Percentiles rank a stretch among this genome's conserved stretches.
Evolutionary conservation across 2,888 invertebrate species (phyloP).

Genomic region (Calephelis perditalis): DNA sequence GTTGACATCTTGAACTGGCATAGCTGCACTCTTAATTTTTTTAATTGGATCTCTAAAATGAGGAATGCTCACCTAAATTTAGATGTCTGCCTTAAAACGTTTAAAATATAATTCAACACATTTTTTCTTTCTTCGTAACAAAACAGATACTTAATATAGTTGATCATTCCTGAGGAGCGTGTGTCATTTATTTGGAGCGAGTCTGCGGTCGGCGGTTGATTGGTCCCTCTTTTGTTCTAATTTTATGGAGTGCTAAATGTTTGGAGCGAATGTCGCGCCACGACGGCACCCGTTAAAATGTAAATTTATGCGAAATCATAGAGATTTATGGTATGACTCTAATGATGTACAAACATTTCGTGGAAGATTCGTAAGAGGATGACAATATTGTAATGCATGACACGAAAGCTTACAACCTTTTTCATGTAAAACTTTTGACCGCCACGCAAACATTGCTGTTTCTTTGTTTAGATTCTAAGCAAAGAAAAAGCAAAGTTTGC

Average conservation of each 20-base stretch:
- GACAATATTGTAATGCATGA: constrained; percentile 7
- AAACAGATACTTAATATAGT: constrained; percentile 10
- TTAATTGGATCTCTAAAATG: too few species aligned
- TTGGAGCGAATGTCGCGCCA: constrained; percentile 34
- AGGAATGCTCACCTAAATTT: too few species aligned
- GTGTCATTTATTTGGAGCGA: constrained; percentile 17
- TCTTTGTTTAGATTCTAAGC: too few species aligned
- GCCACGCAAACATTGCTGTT: too few species aligned
- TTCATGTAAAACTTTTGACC: not conserved
- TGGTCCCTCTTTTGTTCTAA: constrained; percentile 53
- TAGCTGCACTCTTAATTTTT: too few species aligned
- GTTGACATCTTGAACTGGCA: too few species aligned
- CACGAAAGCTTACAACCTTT: constrained; percentile 4
- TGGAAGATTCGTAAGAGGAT: constrained; percentile 15
- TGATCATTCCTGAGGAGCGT: constrained; percentile 12
- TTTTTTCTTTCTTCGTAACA: constrained; percentile 3
- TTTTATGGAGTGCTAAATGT: constrained; percentile 55
- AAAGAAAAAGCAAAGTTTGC: too few species aligned
- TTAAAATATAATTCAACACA: not conserved
- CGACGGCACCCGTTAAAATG: constrained; percentile 52
- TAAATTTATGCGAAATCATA: constrained; percentile 60
- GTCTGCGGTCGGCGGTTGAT: constrained; percentile 35
- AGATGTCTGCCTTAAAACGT: too few species aligned
- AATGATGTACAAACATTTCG: constrained; percentile 45
- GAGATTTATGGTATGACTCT: constrained; percentile 52